Evolutionary conservation across 2,888 invertebrate genomes (phyloP), one percentile per base, ranked within the genome.

Genomic region (Chrysopilus asiliformis): DNA sequence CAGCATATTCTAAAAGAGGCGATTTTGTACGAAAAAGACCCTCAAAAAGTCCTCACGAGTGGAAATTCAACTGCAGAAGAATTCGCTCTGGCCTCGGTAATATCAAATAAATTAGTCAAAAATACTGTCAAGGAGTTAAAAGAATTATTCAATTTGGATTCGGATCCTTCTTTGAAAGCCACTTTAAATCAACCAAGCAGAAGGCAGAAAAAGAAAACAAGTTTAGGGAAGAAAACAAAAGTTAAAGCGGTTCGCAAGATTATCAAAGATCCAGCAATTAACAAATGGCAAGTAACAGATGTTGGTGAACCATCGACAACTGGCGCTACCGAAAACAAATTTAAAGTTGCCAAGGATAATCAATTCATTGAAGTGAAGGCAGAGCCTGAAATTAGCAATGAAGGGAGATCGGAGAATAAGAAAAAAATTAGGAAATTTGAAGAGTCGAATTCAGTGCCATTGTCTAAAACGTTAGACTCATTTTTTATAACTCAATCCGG

Each of bases 401-500:
- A 24, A 31, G 3, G 16, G 20, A 27, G 27, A 18, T 25, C 19
- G 9, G 41, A 40, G 5, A 44, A 38, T 32, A 18, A 26, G 6
- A 13, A 25, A 12, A 39, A 32, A 32, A 14, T 25, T 8, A n/a
- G 27, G 29, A 19, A 29, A 14, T 16, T 8, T 3, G 15, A 22
- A 15, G 4, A 8, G 33, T 27, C 14, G 29, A 40, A 9, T 13
- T 36, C 4, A 35, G 36, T 51, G 2, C n/a, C n/a, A n/a, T n/a
- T n/a, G n/a, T n/a, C n/a, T n/a, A n/a, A n/a, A n/a, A n/a, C n/a
- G n/a, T n/a, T n/a, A n/a, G 61, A 62, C 49, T 53, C 58, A 1
- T 62, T 62, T 41, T 62, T 62, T 34, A 52, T 61, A 10, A 61
- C 61, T 1, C 49, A 52, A 25, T 49, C 51, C 2, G 62, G 62